Evolutionary conservation across 2,888 invertebrate genomes (phyloP), one percentile per base, ranked within the genome.

Genomic region (Autographa pulchrina): DNA sequence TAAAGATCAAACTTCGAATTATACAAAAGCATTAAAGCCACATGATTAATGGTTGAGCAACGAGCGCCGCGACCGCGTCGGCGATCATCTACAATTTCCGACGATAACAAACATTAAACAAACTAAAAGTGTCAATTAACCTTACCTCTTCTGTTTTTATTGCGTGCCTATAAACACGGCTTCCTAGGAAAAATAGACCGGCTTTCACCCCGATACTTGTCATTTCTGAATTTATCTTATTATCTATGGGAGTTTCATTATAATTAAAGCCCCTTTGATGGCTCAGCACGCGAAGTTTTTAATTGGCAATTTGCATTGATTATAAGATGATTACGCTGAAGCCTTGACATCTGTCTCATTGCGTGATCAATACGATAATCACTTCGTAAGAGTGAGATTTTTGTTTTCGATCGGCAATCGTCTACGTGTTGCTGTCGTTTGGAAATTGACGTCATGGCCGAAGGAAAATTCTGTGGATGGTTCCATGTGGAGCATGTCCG

Each of bases 271-370:
- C 68, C 58, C 75, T 70, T 74, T 72, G 68, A 78, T 82, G 78
- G 71, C 71, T 79, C 73, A 70, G 80, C 87, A 86, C 79, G 87
- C 76, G 74, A 86, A 62, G 75, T 72, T 82, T 84, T 85, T 91
- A 92, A 93, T 92, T 91, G 88, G 75, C 86, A 85, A 90, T 92
- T 92, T 90, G 87, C 89, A 91, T 91, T 87, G 86, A 90, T 91
- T 85, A 87, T 85, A 71, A 77, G 81, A 83, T 85, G 84, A 81
- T 87, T 78, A 81, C 75, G 77, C 79, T 43, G 72, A 70, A 75
- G 75, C 87, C 88, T 89, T 90, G 89, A 89, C 90, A 89, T 86
- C 85, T 80, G 85, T 81, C 81, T 84, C 81, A 74, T 89, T 81
- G 87, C 89, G 85, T 89, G 88, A 84, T 87, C 75, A 76, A 72